phyloP scores from a whole-genome alignment of 2,888 invertebrate genomes.

The Drosophila testacea region DNA sequence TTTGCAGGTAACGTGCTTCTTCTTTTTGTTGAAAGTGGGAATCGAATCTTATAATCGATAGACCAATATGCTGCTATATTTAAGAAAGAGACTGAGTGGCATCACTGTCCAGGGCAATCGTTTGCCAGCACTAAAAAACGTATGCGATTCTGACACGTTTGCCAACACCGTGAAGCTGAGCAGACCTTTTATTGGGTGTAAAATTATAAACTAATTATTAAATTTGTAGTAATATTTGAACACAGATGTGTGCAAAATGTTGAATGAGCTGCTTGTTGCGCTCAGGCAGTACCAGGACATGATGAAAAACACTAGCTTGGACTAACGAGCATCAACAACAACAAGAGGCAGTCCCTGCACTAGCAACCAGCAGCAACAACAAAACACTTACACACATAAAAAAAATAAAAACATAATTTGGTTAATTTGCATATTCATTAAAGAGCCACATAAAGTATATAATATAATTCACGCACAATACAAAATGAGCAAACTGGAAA shows the following conservation, averaged over 20 bases:
- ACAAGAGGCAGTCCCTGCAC: conserved; percentile 48
- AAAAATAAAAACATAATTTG: conserved; percentile 61
- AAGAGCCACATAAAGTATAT: conserved; percentile 39
- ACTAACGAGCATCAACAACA: conserved; percentile 45
- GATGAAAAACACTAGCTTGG: conserved; percentile 26
- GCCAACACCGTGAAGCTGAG: conserved; percentile 45
- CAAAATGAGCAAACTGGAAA: conserved; percentile 83
- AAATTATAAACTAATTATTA: conserved; percentile 67
- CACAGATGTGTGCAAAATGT: conserved; percentile 48
- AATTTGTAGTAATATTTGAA: conserved; percentile 58
- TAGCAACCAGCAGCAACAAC: conserved; percentile 54
- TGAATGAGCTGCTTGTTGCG: conserved; percentile 49
- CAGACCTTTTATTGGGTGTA: conserved; percentile 57
- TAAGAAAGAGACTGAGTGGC: not conserved
- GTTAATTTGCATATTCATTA: conserved; percentile 71
- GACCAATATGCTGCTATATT: not conserved
- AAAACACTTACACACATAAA: conserved; percentile 46
- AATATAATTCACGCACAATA: conserved; percentile 67
- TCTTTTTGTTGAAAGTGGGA: conserved; percentile 30
- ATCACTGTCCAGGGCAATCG: not conserved
- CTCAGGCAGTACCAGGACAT: conserved; percentile 49
- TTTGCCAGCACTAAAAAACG: conserved; percentile 43
- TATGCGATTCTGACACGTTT: conserved; percentile 55
- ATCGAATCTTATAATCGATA: not conserved
- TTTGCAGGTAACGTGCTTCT: conserved; percentile 7